phyloP scores from a whole-genome alignment of 1,140 invertebrate species.

The Drosophila quadrilineata region DNA sequence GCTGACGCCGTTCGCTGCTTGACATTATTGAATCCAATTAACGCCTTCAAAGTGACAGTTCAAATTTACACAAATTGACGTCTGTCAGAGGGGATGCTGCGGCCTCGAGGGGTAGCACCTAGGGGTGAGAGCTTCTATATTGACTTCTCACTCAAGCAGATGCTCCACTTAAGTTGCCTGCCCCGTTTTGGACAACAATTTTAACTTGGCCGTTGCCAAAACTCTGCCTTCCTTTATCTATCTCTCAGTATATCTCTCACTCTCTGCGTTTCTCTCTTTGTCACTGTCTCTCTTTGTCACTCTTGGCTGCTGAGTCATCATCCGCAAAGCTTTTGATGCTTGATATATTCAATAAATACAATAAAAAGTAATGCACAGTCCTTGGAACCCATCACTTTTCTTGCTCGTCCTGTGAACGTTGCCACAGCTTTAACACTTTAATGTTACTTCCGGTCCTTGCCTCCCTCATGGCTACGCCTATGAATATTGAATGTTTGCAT shows the following conservation, averaged over 20 bases:
- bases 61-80: slow-evolving; percentile 78
- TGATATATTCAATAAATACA: slow-evolving; percentile 75
- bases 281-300: slow-evolving; percentile 14
- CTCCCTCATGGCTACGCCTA: neutral
- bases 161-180: no score
- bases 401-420: neutral
- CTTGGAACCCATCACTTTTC: neutral
- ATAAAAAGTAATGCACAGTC: slow-evolving; percentile 57
- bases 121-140: neutral
- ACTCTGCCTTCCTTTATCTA: neutral
- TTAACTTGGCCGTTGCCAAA: neutral
- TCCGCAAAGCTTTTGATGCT: slow-evolving; percentile 54
- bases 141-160: no score
- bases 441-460: no score
- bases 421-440: no score
- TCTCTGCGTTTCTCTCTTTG: neutral
- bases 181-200: no score
- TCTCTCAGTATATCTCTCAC: neutral
- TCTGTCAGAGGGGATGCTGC: neutral
- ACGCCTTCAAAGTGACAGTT: slow-evolving; percentile 78
- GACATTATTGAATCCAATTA: slow-evolving; percentile 73
- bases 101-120: neutral
- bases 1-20: slow-evolving; percentile 15
- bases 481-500: slow-evolving; percentile 72
- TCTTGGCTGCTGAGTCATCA: slow-evolving; percentile 63